These are phyloP conservation scores for Chitala chitala DNA, from an alignment of 2,113 vertebrate genomes.

Conservation along the genomic window DNA sequence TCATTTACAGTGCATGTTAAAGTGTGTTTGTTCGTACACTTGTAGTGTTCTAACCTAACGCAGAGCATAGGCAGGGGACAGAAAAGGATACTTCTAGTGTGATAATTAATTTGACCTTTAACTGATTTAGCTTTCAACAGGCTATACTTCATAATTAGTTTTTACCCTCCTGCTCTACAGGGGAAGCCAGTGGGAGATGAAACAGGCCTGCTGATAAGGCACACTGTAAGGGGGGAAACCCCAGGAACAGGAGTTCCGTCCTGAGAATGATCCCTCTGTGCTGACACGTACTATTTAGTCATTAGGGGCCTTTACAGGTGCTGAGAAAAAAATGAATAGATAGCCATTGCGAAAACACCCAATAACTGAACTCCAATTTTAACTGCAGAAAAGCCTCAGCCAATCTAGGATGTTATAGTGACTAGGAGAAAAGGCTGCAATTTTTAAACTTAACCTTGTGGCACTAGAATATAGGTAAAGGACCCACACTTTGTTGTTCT, in stretches of 20 bases:
- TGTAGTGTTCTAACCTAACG: neutral
- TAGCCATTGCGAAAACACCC: neutral
- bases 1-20: neutral
- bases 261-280: neutral
- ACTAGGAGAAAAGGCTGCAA: neutral
- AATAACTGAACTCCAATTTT: neutral
- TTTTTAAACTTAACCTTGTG: neutral
- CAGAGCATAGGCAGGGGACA: neutral
- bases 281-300: neutral
- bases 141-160: conserved; percentile 3
- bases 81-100: neutral
- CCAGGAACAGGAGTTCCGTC: neutral
- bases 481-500: no score
- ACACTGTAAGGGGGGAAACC: neutral
- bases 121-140: neutral
- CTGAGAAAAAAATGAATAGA: neutral
- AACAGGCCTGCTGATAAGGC: neutral
- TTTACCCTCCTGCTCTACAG: neutral
- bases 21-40: neutral
- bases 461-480: no score
- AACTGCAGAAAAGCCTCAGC: neutral
- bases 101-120: conserved; percentile 38
- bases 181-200: conserved; percentile 3
- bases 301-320: neutral
- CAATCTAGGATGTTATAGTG: neutral